Evolutionary conservation across 2,888 invertebrate genomes (phyloP), one percentile per base, ranked within the genome.

Genomic region (Amphipoea lucens): DNA sequence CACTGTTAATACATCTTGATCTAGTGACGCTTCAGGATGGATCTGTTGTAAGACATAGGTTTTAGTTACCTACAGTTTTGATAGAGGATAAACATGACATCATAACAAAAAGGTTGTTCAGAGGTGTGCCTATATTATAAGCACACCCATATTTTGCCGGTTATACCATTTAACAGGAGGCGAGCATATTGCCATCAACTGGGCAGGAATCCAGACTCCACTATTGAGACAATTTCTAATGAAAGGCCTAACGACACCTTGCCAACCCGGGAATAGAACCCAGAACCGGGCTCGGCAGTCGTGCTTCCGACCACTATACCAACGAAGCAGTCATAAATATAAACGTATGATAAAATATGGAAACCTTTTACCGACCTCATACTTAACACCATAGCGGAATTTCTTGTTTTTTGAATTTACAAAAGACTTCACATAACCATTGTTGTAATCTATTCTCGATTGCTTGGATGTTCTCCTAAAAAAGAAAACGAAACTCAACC

Each of bases 361-460:
- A 62, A 62, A 20, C 0, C 40, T n/a, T 71, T 63, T 71, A 71
- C 78, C 66, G 84, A 93, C 94, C 87, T 90, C 76, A 82, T 90
- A 93, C 79, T 81, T 84, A 2, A 88, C 63, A 45, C 92, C 91
- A 60, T 67, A 82, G 40, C 57, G 60, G 40, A 48, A 54, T 2
- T 83, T 4, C n/a, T 82, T 86, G 17, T 0, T 17, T 60, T 23
- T 72, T 4, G 51, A 0, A 2, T 68, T n/a, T 4, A 87, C 81
- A 29, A 94, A 87, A 0, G 81, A 81, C 78, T 93, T 94, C 0
- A 93, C 93, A 54, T 92, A 90, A 2, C 95, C 95, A 12, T 91
- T 68, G 74, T 95, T 95, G 87, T 91, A 92, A 72, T 95, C 95
- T 14, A 93, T 82, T 78, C 95, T 92, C 0, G 94, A 94, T 60